phyloP scores from a whole-genome alignment of 2,797 vertebrate species.

The Podarcis siculus region DNA sequence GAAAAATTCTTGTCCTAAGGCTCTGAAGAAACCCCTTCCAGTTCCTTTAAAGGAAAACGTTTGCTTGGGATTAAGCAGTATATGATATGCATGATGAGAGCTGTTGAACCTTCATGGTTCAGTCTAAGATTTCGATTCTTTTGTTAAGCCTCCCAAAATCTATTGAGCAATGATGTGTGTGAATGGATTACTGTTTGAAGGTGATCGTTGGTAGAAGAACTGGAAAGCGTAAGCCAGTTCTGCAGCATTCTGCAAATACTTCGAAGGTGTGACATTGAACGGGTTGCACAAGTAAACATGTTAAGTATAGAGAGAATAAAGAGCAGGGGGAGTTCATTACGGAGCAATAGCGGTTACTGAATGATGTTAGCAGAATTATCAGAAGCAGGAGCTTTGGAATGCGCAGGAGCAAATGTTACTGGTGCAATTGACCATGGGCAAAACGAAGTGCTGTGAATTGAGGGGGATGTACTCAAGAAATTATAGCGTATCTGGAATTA shows the following conservation, averaged over 20 bases:
- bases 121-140: background rate
- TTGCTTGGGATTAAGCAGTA: background rate
- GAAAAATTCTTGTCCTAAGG: background rate
- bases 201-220: background rate
- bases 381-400: background rate
- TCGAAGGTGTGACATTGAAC: background rate
- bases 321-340: background rate
- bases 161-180: background rate
- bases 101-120: background rate
- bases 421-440: too few species aligned
- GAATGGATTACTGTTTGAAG: conserved; percentile 6
- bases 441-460: too few species aligned
- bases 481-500: background rate
- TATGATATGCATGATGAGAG: conserved; percentile 5
- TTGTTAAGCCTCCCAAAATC: background rate
- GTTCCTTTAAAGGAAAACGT: background rate
- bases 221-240: background rate
- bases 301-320: background rate
- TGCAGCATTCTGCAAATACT: background rate
- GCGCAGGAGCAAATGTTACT: too few species aligned
- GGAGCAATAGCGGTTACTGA: background rate
- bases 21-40: background rate
- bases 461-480: background rate
- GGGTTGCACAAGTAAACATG: background rate
- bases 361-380: too few species aligned